phyloP scores from a whole-genome alignment of 2,888 invertebrate species.

The Beris chalybata region DNA sequence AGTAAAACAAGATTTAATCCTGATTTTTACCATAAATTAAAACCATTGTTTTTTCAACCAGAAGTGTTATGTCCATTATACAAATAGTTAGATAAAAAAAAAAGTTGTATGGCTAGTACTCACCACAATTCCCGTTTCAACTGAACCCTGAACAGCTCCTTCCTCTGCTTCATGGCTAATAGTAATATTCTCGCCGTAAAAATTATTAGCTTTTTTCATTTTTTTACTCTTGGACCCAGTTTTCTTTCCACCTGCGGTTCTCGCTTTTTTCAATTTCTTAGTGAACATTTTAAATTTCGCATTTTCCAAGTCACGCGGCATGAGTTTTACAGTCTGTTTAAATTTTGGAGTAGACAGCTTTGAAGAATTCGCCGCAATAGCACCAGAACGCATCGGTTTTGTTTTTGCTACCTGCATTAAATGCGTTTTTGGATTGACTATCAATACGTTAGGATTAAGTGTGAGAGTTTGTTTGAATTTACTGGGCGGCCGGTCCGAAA shows the following conservation, averaged over 20 bases:
- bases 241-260: background rate
- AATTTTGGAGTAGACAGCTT: conserved; percentile 14
- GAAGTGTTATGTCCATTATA: too few relatives aligned
- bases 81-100: too few relatives aligned
- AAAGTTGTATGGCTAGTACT: background rate
- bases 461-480: conserved; percentile 42
- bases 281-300: conserved; percentile 16
- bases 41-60: too few relatives aligned
- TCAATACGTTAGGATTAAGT: conserved; percentile 33
- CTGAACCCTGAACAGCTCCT: background rate
- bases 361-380: background rate
- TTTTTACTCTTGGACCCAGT: background rate
- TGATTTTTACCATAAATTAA: too few relatives aligned
- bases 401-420: conserved; percentile 6
- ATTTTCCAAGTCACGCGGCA: conserved; percentile 7
- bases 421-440: conserved; percentile 14
- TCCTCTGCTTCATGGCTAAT: conserved; percentile 40
- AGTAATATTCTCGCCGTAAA: conserved; percentile 40
- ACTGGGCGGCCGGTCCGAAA: conserved; percentile 10
- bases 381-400: background rate
- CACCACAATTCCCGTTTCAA: conserved; percentile 1
- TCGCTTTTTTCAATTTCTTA: conserved; percentile 3
- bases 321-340: conserved; percentile 36
- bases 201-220: conserved; percentile 13
- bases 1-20: too few relatives aligned